These are phyloP conservation scores for Xenopus petersii DNA, from an alignment of 2,797 vertebrate species.

Conservation along the genomic window DNA sequence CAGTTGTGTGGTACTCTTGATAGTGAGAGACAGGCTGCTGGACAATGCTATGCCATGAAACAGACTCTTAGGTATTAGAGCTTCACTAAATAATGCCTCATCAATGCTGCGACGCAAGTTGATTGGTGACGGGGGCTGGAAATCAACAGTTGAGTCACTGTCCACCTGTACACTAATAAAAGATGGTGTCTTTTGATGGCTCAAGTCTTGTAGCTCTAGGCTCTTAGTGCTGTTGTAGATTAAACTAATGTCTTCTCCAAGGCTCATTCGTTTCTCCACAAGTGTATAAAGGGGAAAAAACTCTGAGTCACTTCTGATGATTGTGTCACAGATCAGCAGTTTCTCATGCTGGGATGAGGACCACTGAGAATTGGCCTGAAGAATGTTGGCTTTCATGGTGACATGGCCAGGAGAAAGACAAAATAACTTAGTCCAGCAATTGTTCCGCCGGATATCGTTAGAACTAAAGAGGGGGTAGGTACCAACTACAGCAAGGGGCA, in stretches of 20 bases:
- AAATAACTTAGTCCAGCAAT: conserved; percentile 76
- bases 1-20: conserved; percentile 50
- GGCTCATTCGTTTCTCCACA: conserved; percentile 63
- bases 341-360: conserved; percentile 68
- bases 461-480: conserved; percentile 75
- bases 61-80: conserved; percentile 77
- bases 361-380: conserved; percentile 69
- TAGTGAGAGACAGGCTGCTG: conserved; percentile 59
- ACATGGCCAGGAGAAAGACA: conserved; percentile 58
- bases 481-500: conserved; percentile 77
- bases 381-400: conserved; percentile 63
- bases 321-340: conserved; percentile 65
- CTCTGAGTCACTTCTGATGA: conserved; percentile 70
- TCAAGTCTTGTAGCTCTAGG: conserved; percentile 58
- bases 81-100: conserved; percentile 84
- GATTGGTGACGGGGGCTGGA: conserved; percentile 84
- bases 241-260: conserved; percentile 59
- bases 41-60: conserved; percentile 68
- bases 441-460: conserved; percentile 62
- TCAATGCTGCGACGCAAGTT: conserved; percentile 88
- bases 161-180: conserved; percentile 62
- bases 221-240: conserved; percentile 62
- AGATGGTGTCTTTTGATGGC: conserved; percentile 55
- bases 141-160: conserved; percentile 80
- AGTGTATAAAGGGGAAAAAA: conserved; percentile 77